Evolutionary conservation across 2,797 vertebrate species (phyloP).

Genomic region (Anabas testudineus): DNA sequence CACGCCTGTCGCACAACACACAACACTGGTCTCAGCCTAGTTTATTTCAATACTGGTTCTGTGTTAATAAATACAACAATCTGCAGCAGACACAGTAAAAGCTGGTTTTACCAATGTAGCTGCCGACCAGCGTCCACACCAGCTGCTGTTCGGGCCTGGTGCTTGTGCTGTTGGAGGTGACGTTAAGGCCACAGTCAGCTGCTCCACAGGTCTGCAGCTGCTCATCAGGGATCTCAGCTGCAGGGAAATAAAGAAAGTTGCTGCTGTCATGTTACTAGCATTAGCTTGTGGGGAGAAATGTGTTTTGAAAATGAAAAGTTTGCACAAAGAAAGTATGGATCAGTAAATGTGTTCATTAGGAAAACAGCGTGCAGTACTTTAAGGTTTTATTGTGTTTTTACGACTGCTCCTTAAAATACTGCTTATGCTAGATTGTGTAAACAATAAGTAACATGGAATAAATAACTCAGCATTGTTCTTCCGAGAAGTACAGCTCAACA

Average conservation of each 20-base stretch:
- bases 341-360: not conserved
- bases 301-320: not conserved
- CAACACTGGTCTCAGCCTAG: too few relatives aligned
- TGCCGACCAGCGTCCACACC: conserved; percentile 80
- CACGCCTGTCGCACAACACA: conserved; percentile 80
- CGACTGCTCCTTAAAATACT: too few relatives aligned
- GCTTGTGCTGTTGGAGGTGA: conserved; percentile 43
- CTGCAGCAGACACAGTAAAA: too few relatives aligned
- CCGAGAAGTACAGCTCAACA: not conserved
- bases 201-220: conserved; percentile 79
- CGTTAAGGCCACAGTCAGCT: conserved; percentile 67
- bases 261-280: too few relatives aligned
- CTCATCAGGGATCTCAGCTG: conserved; percentile 80
- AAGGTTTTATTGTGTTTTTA: not conserved
- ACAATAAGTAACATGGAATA: not conserved
- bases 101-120: conserved; percentile 77
- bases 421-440: too few relatives aligned
- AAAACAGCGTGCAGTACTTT: not conserved
- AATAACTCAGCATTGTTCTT: not conserved
- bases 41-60: too few relatives aligned
- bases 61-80: too few relatives aligned
- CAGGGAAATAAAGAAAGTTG: not conserved
- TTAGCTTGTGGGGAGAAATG: too few relatives aligned
- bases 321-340: not conserved
- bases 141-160: conserved; percentile 65